Evolutionary conservation across 2,888 invertebrate species (phyloP), one percentile per base, ranked within the genome.

Genomic region (Brenthis hecate): DNA sequence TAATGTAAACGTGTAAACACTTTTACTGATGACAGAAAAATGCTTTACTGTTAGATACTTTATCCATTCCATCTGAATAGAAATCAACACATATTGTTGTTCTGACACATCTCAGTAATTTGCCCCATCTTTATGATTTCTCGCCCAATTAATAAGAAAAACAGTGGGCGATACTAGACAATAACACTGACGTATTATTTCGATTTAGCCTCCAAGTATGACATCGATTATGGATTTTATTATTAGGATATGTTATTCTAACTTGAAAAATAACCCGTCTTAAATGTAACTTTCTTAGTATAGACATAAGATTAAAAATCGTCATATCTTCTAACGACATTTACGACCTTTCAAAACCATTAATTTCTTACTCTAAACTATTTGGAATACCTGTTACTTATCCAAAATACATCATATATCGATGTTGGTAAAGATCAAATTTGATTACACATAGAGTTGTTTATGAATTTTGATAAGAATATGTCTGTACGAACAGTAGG

Each of bases 131-230:
- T 76, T 78, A 82, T 90, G 91, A 91, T 89, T 88, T 83, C 87
- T 89, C 80, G 82, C 78, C 89, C 90, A 91, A 92, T 92, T 92
- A 92, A 83, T 81, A 83, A 86, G 88, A 88, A 89, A 88, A 90
- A 90, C 89, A 90, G 83, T 84, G 77, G 83, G 78, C 79, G 81
- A 84, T 88, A 76, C 80, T 76, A 78, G 84, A 85, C 87, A 85
- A 85, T 78, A 71, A 86, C 87, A 83, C 77, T 86, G 87, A 90
- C 79, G 79, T 83, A 90, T 91, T 87, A 84, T 85, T 85, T 80
- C 86, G 80, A 85, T 88, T 85, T 84, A 80, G 76, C 77, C 74
- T 72, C 75, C 77, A 74, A 75, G 80, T 78, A 78, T 57, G 62
- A 71, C 65, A 76, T 60, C 62, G 55, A 56, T 65, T 56, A 73